Conservation (phyloP, 1,140 invertebrate species). For the Pogonomyrmex barbatus region DNA sequence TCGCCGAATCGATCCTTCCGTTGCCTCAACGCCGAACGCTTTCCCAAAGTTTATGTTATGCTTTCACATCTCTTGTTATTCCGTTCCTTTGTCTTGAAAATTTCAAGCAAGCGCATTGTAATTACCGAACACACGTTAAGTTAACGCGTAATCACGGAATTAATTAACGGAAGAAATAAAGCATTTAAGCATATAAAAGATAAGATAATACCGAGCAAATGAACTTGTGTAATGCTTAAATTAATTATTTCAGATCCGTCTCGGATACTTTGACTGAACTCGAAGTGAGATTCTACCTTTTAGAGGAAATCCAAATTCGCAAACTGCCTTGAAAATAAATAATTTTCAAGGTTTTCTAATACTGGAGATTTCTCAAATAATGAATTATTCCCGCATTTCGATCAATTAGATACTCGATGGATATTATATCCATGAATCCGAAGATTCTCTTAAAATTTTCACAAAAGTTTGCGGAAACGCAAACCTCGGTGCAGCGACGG, state of each 20-base stretch:
- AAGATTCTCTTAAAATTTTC: background rate
- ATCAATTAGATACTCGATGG: background rate
- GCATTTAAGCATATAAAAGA: no score
- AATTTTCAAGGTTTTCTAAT: background rate
- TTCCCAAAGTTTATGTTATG: background rate
- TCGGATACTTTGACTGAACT: no score
- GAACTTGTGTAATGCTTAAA: no score
- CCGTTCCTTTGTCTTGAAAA: background rate
- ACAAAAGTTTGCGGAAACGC: background rate
- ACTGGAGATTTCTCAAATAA: no score
- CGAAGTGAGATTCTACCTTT: background rate
- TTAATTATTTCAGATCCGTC: background rate
- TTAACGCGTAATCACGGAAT: background rate
- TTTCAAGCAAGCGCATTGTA: background rate
- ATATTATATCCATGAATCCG: background rate
- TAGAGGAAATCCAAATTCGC: background rate
- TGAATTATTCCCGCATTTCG: background rate
- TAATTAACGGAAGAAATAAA: background rate
- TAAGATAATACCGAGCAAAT: no score
- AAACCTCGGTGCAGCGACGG: background rate
- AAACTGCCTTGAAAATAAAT: background rate
- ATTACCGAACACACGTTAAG: background rate
- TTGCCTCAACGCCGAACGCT: background rate
- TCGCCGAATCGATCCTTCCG: constrained; percentile 1
- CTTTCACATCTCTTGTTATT: background rate